Conservation (phyloP, 1,140 invertebrate genomes). For the Sitodiplosis mosellana region DNA sequence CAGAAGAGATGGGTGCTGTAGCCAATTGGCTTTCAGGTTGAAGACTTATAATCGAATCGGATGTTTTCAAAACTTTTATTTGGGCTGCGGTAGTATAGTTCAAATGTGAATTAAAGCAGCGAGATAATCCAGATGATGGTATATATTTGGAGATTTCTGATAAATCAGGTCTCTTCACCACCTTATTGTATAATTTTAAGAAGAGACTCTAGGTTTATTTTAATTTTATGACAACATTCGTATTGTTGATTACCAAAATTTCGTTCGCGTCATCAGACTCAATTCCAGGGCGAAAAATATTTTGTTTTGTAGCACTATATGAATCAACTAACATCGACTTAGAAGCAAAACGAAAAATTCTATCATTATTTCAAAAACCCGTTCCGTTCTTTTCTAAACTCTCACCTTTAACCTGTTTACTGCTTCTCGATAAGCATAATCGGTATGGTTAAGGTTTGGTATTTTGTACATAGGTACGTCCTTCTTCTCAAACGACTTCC, state of each 20-base stretch:
- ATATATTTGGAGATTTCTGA: slow-evolving; percentile 25
- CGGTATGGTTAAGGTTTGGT: slow-evolving; percentile 53
- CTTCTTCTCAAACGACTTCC: background rate
- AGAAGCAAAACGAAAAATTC: too few relatives aligned
- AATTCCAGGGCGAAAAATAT: slow-evolving; percentile 18
- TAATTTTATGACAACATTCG: slow-evolving; percentile 11
- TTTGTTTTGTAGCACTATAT: slow-evolving; percentile 33
- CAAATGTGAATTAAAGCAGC: too few relatives aligned
- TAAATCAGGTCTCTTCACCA: slow-evolving; percentile 20
- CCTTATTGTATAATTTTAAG: slow-evolving; percentile 6
- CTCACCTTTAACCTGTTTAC: slow-evolving; percentile 40
- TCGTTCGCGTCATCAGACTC: slow-evolving; percentile 33
- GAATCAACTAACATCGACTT: slow-evolving; percentile 54
- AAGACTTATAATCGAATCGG: background rate
- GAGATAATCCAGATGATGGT: slow-evolving; percentile 8
- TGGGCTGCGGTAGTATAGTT: background rate
- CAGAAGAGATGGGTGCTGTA: slow-evolving; percentile 1
- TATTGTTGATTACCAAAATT: slow-evolving; percentile 18
- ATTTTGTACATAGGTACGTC: slow-evolving; percentile 19
- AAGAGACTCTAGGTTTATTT: slow-evolving; percentile 4
- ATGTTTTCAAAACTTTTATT: background rate
- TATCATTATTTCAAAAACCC: too few relatives aligned
- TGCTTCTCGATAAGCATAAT: slow-evolving; percentile 61
- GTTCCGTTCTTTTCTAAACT: too few relatives aligned
- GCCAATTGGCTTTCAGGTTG: slow-evolving; percentile 1